Evolutionary conservation across 2,888 invertebrate species (phyloP), one percentile per base, ranked within the genome.

Genomic region (Scelioninae gen. 2): DNA sequence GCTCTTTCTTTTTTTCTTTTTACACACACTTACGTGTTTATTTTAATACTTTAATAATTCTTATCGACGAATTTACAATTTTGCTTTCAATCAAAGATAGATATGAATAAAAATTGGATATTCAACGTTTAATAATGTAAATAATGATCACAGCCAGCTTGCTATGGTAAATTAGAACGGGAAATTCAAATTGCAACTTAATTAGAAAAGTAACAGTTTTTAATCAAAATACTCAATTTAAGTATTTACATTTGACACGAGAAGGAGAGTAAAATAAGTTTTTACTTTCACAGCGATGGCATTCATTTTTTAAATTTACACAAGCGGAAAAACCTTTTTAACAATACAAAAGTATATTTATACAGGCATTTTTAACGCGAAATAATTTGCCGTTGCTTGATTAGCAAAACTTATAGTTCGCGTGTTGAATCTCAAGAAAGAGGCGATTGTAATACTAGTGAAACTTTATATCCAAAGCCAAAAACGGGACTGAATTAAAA

Each of bases 191-290:
- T 55, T 53, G 22, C 33, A 69, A 53, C 39, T 60, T 69, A 39
- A 57, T 18, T 55, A 55, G 43, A 37, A 45, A 46, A 46, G 46
- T 69, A 61, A 61, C 46, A 50, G 37, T 50, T 64, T 57, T 43
- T 55, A 69, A 70, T 70, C 57, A 70, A 70, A 63, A 70, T 70
- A 64, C 61, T 63, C 61, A 64, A 50, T 64, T 63, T 50, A 63
- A 64, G 57, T 63, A 63, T 63, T 70, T 35, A 28, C 52, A 13
- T 67, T 58, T 67, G 39, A 57, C 33, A 37, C 15, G 28, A 46
- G 22, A 11, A 41, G 19, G 10, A 13, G 11, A 3, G 6, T 28
- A 19, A 22, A 18, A 18, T 28, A 45, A 25, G 33, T 55, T 55
- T 45, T 53, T 37, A 52, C 22, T 58, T 46, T 60, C n/a, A 13